phyloP scores from a whole-genome alignment of 2,113 vertebrate species.

The Scatophagus argus region DNA sequence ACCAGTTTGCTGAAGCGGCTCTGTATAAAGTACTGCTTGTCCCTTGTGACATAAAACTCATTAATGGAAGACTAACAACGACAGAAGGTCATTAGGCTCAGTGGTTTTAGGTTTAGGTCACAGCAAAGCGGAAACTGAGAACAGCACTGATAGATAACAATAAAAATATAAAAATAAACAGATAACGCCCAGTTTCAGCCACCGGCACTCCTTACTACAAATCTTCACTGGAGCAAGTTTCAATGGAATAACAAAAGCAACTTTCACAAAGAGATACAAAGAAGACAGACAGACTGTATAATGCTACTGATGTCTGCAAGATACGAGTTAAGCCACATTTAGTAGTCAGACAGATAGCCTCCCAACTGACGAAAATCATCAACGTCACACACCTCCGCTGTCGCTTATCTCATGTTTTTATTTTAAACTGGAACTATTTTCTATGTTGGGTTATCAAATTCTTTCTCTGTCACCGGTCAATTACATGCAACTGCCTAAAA shows the following conservation, averaged over 20 bases:
- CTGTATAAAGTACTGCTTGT: constrained; percentile 8
- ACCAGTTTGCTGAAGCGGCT: constrained; percentile 50
- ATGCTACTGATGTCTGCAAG: constrained; percentile 50
- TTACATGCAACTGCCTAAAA: background rate
- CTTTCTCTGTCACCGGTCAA: background rate
- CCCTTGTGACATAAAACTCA: constrained; percentile 59
- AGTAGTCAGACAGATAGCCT: background rate
- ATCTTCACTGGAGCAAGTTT: constrained; percentile 31
- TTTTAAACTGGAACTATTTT: background rate
- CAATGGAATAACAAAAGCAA: constrained; percentile 1
- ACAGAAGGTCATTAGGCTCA: constrained; percentile 50
- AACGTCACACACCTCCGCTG: background rate
- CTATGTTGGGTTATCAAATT: background rate
- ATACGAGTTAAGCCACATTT: constrained; percentile 8
- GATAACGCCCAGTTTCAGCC: background rate
- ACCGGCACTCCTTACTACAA: background rate
- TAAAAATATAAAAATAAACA: constrained; percentile 32
- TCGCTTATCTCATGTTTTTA: background rate
- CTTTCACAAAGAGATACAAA: constrained; percentile 26
- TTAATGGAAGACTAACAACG: constrained; percentile 63
- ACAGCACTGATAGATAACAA: background rate
- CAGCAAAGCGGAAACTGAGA: constrained; percentile 17
- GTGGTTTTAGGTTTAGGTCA: constrained; percentile 55
- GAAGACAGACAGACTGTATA: constrained; percentile 6
- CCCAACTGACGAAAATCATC: background rate